A percentile compares a stretch with the other conserved stretches of the same genome.
phyloP scores from a whole-genome alignment of 2,888 invertebrate genomes.

The Phalangium opilio region DNA sequence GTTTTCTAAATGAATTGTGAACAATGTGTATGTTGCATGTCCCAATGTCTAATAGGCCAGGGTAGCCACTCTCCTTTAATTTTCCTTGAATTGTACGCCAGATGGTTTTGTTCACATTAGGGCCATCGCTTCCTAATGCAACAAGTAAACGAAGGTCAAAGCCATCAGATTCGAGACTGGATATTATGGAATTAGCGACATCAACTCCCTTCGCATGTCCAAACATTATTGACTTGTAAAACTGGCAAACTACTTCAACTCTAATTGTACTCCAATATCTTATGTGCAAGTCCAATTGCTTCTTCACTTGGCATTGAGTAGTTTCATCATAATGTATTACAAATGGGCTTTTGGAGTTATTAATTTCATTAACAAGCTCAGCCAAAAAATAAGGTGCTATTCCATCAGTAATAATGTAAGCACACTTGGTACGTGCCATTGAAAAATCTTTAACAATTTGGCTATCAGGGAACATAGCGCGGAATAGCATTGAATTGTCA shows the following conservation, averaged over 20 bases:
- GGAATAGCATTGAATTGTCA: background rate
- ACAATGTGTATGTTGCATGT: no score
- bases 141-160: background rate
- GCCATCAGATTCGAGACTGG: background rate
- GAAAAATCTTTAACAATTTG: background rate
- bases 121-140: background rate
- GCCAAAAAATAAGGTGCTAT: background rate
- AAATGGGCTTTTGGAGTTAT: no score
- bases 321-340: background rate
- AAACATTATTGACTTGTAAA: background rate
- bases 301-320: background rate
- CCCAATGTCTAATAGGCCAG: no score
- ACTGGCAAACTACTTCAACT: background rate
- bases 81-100: background rate
- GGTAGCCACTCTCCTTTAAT: no score
- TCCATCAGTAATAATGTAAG: background rate
- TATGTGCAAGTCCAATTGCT: background rate
- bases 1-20: no score
- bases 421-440: background rate
- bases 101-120: background rate
- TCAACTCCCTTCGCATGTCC: background rate
- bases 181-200: background rate
- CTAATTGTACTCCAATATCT: background rate
- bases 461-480: background rate
- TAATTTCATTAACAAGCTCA: no score